Conservation (phyloP, 2,113 vertebrate species). For the Irena cyanogastra region DNA sequence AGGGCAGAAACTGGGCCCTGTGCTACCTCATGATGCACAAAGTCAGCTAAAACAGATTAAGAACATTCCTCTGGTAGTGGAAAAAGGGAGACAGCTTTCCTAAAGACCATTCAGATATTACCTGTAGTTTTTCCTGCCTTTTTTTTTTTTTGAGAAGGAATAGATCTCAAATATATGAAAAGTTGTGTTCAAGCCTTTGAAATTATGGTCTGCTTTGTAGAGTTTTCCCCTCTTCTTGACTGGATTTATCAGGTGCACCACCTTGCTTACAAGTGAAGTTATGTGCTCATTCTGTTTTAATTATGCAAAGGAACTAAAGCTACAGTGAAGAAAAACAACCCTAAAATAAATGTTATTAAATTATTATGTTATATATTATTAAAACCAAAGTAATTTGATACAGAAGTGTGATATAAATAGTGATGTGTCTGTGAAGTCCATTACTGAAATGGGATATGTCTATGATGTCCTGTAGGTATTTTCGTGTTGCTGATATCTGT, state of each 20-base stretch:
- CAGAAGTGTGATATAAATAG: neutral
- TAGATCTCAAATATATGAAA: neutral
- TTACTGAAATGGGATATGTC: neutral
- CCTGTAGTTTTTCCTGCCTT: neutral
- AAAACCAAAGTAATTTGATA: neutral
- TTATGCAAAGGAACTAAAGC: neutral
- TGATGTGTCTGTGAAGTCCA: neutral
- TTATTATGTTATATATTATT: neutral
- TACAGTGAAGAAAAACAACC: neutral
- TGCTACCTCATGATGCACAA: neutral
- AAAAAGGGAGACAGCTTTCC: neutral
- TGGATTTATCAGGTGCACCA: neutral
- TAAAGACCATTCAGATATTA: neutral
- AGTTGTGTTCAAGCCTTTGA: neutral
- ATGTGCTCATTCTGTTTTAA: neutral
- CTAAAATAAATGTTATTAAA: neutral
- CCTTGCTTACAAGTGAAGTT: neutral
- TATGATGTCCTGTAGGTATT: neutral
- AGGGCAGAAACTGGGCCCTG: neutral
- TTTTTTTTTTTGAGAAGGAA: neutral
- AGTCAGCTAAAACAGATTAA: neutral
- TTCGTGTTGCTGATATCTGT: neutral
- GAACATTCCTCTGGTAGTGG: neutral
- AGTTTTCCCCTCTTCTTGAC: neutral
- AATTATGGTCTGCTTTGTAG: neutral